Conservation (phyloP, 2,888 invertebrate species). For the Folsomia manolachei region DNA sequence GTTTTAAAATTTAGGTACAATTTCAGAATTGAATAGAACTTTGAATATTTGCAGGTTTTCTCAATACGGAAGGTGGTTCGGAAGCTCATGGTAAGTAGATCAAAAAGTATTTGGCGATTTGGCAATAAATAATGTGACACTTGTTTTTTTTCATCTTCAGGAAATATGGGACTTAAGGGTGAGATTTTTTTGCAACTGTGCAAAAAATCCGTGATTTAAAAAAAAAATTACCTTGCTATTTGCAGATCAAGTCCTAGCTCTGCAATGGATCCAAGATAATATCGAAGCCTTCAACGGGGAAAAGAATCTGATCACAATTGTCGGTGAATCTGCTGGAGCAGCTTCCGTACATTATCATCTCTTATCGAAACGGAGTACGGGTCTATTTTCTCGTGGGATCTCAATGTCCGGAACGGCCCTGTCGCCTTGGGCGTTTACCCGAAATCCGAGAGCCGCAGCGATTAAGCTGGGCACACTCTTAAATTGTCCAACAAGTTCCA, state of each 20-base stretch:
- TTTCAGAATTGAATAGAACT: neutral
- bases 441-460: conserved; percentile 58
- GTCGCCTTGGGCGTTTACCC: conserved; percentile 56
- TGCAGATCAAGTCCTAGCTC: conserved; percentile 44
- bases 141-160: conserved; percentile 7
- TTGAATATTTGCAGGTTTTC: conserved; percentile 29
- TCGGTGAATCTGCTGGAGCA: conserved; percentile 37
- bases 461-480: conserved; percentile 40
- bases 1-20: no score
- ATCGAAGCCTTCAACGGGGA: conserved; percentile 44
- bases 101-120: no score
- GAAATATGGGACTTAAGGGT: conserved; percentile 33
- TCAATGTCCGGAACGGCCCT: conserved; percentile 54
- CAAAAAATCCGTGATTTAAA: neutral
- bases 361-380: conserved; percentile 46
- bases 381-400: conserved; percentile 55
- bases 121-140: neutral
- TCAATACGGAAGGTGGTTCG: conserved; percentile 40
- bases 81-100: conserved; percentile 29
- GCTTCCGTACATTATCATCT: conserved; percentile 46
- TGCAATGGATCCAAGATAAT: conserved; percentile 46
- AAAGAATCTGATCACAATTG: conserved; percentile 38
- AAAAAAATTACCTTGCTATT: neutral
- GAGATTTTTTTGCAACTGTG: neutral
- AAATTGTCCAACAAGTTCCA: conserved; percentile 52